Evolutionary conservation across 2,113 vertebrate genomes (phyloP).

Genomic region (Cygnus buccinator): DNA sequence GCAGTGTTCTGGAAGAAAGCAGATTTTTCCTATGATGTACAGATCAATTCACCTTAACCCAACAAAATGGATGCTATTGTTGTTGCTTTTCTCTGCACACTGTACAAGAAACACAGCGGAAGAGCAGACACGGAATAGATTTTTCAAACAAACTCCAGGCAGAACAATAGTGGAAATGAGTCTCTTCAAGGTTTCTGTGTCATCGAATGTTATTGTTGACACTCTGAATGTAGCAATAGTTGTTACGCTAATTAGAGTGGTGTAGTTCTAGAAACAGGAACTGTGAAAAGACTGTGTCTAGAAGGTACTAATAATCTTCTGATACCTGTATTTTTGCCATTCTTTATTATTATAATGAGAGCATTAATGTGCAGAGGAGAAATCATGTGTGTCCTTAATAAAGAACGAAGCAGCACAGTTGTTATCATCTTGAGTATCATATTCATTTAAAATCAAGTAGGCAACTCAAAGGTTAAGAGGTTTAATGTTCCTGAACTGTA

Average conservation of each 20-base stretch:
- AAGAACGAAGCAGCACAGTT: slow-evolving; percentile 56
- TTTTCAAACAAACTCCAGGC: background rate
- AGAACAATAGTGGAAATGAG: slow-evolving; percentile 7
- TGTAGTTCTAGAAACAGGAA: slow-evolving; percentile 43
- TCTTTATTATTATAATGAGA: slow-evolving; percentile 71
- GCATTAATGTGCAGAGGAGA: slow-evolving; percentile 30
- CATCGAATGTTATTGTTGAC: slow-evolving; percentile 55
- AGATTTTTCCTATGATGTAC: background rate
- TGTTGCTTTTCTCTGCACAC: slow-evolving; percentile 3
- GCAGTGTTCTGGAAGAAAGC: slow-evolving; percentile 3
- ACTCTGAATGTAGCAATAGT: slow-evolving; percentile 49
- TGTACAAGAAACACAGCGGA: background rate
- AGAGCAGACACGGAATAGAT: background rate
- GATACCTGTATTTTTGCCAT: slow-evolving; percentile 68
- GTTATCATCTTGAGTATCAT: slow-evolving; percentile 72
- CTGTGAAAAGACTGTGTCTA: slow-evolving; percentile 47
- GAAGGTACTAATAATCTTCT: slow-evolving; percentile 60
- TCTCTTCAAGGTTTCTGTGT: slow-evolving; percentile 34
- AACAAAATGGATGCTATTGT: background rate
- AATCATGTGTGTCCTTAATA: slow-evolving; percentile 69
- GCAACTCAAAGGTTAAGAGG: slow-evolving; percentile 77
- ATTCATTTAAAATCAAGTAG: slow-evolving; percentile 76
- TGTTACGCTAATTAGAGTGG: slow-evolving; percentile 54
- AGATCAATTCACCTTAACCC: background rate
- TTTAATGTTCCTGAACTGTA: slow-evolving; percentile 74